These are phyloP conservation scores for Chelidonichthys spinosus DNA, from an alignment of 2,797 vertebrate species.

Conservation along the genomic window DNA sequence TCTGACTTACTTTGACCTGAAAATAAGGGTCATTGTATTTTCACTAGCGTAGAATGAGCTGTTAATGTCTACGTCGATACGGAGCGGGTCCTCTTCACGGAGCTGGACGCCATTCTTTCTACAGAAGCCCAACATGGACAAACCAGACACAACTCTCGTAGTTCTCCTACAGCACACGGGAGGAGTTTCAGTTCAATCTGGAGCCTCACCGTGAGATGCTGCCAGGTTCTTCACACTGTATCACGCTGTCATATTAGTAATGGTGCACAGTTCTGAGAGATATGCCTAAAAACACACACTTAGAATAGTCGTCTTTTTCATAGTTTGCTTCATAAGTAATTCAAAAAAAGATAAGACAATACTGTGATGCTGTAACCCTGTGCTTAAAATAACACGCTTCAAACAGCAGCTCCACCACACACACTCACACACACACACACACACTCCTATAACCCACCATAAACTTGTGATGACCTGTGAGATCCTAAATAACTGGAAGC, in stretches of 20 bases:
- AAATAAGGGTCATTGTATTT: not conserved
- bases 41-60: not conserved
- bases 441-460: not conserved
- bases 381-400: not conserved
- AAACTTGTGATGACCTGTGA: not conserved
- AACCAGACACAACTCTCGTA: not conserved
- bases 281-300: conserved; percentile 7
- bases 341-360: not conserved
- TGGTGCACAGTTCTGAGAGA: conserved; percentile 6
- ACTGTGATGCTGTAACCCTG: conserved; percentile 1
- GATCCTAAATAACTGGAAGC: conserved; percentile 1
- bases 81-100: too few species aligned
- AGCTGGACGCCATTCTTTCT: too few species aligned
- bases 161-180: too few species aligned
- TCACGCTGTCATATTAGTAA: conserved; percentile 19
- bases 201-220: too few species aligned
- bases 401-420: not conserved
- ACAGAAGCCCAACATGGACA: too few species aligned
- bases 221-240: too few species aligned
- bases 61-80: too few species aligned
- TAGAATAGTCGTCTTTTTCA: not conserved
- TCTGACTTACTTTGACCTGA: too few species aligned
- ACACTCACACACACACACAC: conserved; percentile 9
- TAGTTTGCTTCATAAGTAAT: not conserved
- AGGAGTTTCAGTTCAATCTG: too few species aligned